Percentiles rank a stretch among this genome's conserved stretches.
These are phyloP conservation scores for Idaea aversata DNA, from an alignment of 2,888 invertebrate genomes.

Conservation along the genomic window DNA sequence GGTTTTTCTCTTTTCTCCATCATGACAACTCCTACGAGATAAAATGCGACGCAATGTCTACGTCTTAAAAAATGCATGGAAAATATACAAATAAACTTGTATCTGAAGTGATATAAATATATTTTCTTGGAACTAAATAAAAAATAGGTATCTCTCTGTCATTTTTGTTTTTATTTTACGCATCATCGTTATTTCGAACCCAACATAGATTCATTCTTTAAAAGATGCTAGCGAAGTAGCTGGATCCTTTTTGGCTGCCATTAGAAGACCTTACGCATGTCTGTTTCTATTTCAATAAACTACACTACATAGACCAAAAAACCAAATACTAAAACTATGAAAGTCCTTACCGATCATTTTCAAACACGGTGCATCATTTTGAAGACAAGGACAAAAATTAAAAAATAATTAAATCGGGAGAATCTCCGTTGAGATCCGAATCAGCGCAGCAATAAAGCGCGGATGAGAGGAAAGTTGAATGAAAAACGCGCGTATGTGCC, in stretches of 20 bases:
- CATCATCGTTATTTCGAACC: background rate
- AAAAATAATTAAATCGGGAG: slow-evolving; percentile 4
- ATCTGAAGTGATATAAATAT: too few relatives aligned
- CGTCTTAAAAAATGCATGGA: slow-evolving; percentile 36
- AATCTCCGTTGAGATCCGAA: slow-evolving; percentile 42
- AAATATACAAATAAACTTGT: slow-evolving; percentile 16
- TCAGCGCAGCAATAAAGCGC: slow-evolving; percentile 12
- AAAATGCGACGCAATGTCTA: slow-evolving; percentile 53
- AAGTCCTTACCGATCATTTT: slow-evolving; percentile 24
- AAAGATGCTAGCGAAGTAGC: background rate
- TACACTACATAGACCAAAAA: slow-evolving; percentile 15
- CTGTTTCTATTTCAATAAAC: slow-evolving; percentile 28
- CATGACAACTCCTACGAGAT: slow-evolving; percentile 64
- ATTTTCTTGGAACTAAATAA: background rate
- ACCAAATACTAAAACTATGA: slow-evolving; percentile 8
- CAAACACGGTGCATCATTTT: slow-evolving; percentile 14
- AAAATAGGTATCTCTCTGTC: background rate
- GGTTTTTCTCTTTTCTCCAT: slow-evolving; percentile 68
- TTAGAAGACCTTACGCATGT: slow-evolving; percentile 39
- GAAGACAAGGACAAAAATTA: slow-evolving; percentile 16
- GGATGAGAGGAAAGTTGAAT: background rate
- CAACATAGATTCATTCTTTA: background rate
- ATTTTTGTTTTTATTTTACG: too few relatives aligned
- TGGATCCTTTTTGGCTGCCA: slow-evolving; percentile 29
- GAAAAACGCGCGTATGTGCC: slow-evolving; percentile 31